Percentiles rank a stretch among this genome's conserved stretches.
These are phyloP conservation scores for Nerophis ophidion DNA, from an alignment of 2,113 vertebrate genomes.

Conservation along the genomic window DNA sequence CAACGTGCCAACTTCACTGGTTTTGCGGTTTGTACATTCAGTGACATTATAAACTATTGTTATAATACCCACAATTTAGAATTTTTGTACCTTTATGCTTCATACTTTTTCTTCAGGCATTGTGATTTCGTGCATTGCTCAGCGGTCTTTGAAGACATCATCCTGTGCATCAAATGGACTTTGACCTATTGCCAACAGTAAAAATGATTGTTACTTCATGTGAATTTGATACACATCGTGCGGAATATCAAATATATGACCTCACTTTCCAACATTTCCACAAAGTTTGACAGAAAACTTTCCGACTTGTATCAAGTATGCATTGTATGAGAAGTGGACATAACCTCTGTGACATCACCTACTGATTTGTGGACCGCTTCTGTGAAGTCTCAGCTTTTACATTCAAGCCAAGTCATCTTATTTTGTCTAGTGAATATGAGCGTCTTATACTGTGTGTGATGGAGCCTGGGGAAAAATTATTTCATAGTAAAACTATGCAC, in stretches of 20 bases:
- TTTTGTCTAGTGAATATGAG: background rate
- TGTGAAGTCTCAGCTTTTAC: background rate
- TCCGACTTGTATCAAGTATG: background rate
- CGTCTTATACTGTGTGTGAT: background rate
- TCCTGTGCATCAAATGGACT: conserved; percentile 38
- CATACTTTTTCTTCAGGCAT: no score
- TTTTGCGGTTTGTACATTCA: no score
- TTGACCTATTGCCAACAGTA: conserved; percentile 41
- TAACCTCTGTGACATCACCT: background rate
- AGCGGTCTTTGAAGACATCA: conserved; percentile 6
- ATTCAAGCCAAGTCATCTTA: background rate
- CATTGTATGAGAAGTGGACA: background rate
- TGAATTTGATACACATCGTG: conserved; percentile 56
- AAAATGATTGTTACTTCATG: conserved; percentile 53
- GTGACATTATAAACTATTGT: no score
- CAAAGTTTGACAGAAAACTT: conserved; percentile 49
- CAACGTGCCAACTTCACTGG: no score
- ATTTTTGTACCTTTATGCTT: no score
- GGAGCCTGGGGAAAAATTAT: no score
- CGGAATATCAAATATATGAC: conserved; percentile 44
- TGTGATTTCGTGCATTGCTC: no score
- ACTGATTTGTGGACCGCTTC: background rate
- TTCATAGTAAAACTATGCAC: no score
- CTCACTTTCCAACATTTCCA: conserved; percentile 32
- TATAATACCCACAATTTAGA: no score